Percentiles rank a stretch among this genome's conserved stretches.
Evolutionary conservation across 2,797 vertebrate species (phyloP).

Genomic region (Etheostoma perlongum): DNA sequence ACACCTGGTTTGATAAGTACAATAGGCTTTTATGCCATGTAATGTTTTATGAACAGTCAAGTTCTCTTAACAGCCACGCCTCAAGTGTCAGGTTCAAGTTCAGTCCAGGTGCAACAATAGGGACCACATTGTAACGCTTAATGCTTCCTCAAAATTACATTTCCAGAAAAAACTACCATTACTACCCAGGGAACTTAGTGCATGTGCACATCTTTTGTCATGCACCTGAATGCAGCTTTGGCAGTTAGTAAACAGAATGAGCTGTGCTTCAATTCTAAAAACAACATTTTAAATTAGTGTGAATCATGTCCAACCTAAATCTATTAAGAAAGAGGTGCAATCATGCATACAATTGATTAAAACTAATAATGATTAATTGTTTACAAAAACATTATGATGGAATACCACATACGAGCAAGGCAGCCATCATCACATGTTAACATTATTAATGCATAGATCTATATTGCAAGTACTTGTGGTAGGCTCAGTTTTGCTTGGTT

Average conservation of each 20-base stretch:
- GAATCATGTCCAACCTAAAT: not conserved
- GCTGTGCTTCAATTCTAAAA: not conserved
- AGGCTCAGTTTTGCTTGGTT: slow-evolving; percentile 4
- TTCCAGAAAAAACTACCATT: too few relatives aligned
- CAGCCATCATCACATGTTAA: not conserved
- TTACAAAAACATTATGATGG: not conserved
- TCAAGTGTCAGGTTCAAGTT: slow-evolving; percentile 20
- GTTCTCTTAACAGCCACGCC: not conserved
- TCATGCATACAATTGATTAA: not conserved
- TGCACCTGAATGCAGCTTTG: not conserved
- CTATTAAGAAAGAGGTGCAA: not conserved
- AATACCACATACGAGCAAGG: not conserved
- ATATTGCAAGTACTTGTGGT: too few relatives aligned
- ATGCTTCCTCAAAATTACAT: too few relatives aligned
- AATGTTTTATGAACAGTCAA: not conserved
- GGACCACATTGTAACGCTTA: not conserved
- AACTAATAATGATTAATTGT: not conserved
- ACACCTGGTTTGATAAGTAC: not conserved
- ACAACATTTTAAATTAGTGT: not conserved
- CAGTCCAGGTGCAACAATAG: slow-evolving; percentile 1
- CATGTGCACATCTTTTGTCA: too few relatives aligned
- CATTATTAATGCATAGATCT: too few relatives aligned
- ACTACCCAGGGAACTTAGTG: too few relatives aligned
- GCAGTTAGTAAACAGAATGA: not conserved
- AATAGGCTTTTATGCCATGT: not conserved